Conservation (phyloP, 2,888 invertebrate genomes). For the Aricia artaxerxes region DNA sequence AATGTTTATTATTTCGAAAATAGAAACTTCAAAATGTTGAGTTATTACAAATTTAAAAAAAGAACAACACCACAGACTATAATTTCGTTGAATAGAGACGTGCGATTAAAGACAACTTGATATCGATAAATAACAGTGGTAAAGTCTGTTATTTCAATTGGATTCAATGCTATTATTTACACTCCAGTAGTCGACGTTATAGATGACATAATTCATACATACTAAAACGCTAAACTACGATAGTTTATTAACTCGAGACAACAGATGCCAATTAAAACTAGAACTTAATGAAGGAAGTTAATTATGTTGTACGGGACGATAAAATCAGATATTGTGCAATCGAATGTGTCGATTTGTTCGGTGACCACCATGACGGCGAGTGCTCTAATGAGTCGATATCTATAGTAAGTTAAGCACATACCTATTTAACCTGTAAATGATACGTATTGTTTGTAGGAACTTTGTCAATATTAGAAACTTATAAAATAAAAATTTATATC, state of each 20-base stretch:
- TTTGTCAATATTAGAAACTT: not conserved
- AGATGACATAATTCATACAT: constrained; percentile 19
- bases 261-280: constrained; percentile 16
- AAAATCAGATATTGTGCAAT: constrained; percentile 30
- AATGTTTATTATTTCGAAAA: not conserved
- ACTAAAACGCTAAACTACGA: constrained; percentile 13
- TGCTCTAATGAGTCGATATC: constrained; percentile 1
- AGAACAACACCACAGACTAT: not conserved
- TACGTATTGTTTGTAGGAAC: not conserved
- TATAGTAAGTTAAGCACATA: constrained; percentile 19
- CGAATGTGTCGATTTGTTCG: constrained; percentile 24
- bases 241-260: constrained; percentile 7
- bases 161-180: not conserved
- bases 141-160: not conserved
- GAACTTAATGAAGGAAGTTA: constrained; percentile 31
- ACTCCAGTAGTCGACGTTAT: not conserved
- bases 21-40: not conserved
- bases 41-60: not conserved
- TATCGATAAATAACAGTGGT: constrained; percentile 2
- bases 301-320: constrained; percentile 30
- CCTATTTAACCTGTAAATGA: not conserved
- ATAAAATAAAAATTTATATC: no score
- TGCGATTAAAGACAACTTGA: not conserved
- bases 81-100: constrained; percentile 4
- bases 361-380: not conserved